Evolutionary conservation across 35 echinoderm and acorn worm species (phyloP).

Genomic region (Anneissia japonica): DNA sequence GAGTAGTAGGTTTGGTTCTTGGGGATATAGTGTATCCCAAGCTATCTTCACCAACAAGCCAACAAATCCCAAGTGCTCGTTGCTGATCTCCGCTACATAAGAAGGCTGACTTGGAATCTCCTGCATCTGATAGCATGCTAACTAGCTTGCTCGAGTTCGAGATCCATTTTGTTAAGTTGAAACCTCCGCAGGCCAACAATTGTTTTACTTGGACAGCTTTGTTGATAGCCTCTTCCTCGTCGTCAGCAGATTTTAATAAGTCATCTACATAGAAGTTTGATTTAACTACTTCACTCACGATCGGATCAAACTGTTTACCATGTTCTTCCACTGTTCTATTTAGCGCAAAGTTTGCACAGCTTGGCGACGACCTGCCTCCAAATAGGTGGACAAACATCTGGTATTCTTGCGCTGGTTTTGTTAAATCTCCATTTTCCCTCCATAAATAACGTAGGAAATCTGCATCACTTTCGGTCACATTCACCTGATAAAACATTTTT

Average conservation of each 20-base stretch:
- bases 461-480: not conserved
- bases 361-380: not conserved
- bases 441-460: slow-evolving; percentile 23
- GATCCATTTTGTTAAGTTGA: not conserved
- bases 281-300: not conserved
- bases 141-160: not conserved
- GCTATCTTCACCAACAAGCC: not conserved
- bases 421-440: slow-evolving; percentile 23
- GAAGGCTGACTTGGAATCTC: not conserved
- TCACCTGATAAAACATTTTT: slow-evolving; percentile 32
- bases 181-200: not conserved
- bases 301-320: not conserved
- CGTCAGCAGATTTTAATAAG: not conserved
- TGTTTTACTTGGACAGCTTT: not conserved
- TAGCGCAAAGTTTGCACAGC: not conserved
- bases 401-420: not conserved
- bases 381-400: not conserved
- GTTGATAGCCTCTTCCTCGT: not conserved
- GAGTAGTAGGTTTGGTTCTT: not conserved
- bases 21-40: not conserved
- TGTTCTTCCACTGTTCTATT: not conserved
- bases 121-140: not conserved
- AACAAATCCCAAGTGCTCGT: not conserved
- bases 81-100: not conserved
- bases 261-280: not conserved